These are phyloP conservation scores for Sinosuthora webbiana DNA, from an alignment of 2,113 vertebrate species.

Conservation along the genomic window DNA sequence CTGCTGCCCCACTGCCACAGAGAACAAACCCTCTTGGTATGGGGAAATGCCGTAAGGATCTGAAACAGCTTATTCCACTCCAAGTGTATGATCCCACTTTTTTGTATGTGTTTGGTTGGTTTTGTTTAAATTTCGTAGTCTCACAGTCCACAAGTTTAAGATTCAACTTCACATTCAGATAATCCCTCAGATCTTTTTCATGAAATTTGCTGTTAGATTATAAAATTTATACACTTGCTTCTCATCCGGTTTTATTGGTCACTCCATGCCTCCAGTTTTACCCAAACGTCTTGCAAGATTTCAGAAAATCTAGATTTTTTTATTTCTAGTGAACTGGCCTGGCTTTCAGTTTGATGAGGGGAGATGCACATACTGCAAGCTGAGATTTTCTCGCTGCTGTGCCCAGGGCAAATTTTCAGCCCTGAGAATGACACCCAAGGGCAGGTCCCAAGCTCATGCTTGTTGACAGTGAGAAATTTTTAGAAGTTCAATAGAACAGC, in stretches of 20 bases:
- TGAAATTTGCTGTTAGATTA: not conserved
- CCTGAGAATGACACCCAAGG: not conserved
- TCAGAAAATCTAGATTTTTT: not conserved
- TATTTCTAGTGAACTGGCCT: not conserved
- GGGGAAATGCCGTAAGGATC: not conserved
- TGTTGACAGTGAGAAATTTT: not conserved
- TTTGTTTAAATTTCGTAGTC: not conserved
- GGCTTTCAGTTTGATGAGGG: not conserved
- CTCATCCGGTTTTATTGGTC: not conserved
- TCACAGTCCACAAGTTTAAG: not conserved
- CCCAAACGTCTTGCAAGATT: not conserved
- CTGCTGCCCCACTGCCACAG: not conserved
- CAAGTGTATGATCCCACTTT: not conserved
- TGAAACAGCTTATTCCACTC: not conserved
- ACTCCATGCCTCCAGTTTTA: not conserved
- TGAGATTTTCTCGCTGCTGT: not conserved
- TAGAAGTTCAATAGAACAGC: not conserved
- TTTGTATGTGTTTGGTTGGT: not conserved
- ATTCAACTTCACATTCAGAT: not conserved
- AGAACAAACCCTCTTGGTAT: not conserved
- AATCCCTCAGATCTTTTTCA: not conserved
- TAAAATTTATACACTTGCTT: not conserved
- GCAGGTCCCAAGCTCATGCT: not conserved
- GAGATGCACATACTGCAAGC: fast-evolving
- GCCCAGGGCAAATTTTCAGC: not conserved